Conservation (phyloP, 2,113 vertebrate species). For the Pygoscelis adeliae region DNA sequence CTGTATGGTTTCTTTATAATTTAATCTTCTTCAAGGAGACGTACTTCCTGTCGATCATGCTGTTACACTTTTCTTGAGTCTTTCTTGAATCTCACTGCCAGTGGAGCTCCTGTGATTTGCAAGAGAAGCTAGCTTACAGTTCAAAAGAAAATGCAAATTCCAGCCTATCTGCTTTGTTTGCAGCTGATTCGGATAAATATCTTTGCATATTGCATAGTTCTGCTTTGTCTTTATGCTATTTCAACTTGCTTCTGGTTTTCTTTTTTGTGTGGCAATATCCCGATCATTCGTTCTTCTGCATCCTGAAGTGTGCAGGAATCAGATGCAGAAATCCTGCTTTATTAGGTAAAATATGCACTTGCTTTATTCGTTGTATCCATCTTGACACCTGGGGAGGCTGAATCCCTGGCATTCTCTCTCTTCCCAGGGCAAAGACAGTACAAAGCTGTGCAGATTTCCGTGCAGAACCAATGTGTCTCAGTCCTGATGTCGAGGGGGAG, state of each 20-base stretch:
- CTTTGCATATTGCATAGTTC: not conserved
- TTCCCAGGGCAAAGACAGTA: not conserved
- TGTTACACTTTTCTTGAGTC: not conserved
- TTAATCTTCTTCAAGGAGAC: not conserved
- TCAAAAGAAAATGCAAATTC: slow-evolving; percentile 22
- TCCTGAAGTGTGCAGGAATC: not conserved
- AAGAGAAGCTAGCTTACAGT: not conserved
- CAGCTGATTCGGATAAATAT: not conserved
- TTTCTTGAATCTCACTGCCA: not conserved
- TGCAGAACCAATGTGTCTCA: not conserved
- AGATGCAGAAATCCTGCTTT: not conserved
- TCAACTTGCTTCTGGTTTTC: not conserved
- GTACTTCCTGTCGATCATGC: not conserved
- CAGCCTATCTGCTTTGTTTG: not conserved
- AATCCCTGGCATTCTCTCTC: not conserved
- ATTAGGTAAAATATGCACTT: not conserved
- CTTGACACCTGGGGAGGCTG: not conserved
- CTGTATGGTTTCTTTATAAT: not conserved
- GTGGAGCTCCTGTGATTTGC: not conserved
- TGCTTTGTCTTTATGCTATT: not conserved
- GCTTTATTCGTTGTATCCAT: not conserved
- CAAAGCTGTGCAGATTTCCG: not conserved
- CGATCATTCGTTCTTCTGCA: rapidly evolving
- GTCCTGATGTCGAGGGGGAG: not conserved
- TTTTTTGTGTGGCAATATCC: not conserved